phyloP scores from a whole-genome alignment of 37 sponge, comb jelly and placozoan species.

The Aphrocallistes beatrix region DNA sequence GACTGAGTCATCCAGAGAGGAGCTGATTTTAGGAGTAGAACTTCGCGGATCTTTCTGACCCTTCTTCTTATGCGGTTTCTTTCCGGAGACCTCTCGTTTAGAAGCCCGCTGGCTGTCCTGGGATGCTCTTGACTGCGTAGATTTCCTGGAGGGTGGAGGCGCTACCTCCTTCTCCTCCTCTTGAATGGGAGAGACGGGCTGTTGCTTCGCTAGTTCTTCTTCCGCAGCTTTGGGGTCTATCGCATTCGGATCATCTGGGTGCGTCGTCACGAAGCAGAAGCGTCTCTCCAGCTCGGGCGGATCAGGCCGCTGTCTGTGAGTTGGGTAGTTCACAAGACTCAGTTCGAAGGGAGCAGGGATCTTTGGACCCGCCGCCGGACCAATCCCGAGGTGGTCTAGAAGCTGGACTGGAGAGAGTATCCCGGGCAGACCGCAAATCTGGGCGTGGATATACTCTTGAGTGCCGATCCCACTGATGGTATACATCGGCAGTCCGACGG shows the following conservation, averaged over 20 bases:
- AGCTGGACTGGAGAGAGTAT: background rate
- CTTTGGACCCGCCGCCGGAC: background rate
- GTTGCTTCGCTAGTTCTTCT: background rate
- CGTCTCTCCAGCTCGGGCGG: background rate
- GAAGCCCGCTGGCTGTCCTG: background rate
- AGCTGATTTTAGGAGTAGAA: background rate
- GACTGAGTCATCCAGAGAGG: background rate
- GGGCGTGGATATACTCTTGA: background rate
- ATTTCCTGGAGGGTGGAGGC: background rate
- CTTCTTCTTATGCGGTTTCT: slow-evolving; percentile 25
- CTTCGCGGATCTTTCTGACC: slow-evolving; percentile 20
- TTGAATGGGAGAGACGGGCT: background rate
- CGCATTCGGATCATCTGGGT: background rate
- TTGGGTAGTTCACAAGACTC: background rate
- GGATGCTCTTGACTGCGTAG: background rate
- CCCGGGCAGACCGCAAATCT: background rate
- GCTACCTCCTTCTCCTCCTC: slow-evolving; percentile 1
- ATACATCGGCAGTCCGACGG: background rate
- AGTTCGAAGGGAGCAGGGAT: background rate
- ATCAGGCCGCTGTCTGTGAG: background rate
- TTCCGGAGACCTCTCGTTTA: background rate
- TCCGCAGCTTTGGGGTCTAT: slow-evolving; percentile 13
- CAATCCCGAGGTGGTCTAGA: background rate
- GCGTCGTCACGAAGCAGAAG: slow-evolving; percentile 11
- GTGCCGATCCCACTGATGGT: background rate